Base-by-base conservation (phyloP, 2,888 invertebrate genomes). In the Limnephilus auricula region DNA sequence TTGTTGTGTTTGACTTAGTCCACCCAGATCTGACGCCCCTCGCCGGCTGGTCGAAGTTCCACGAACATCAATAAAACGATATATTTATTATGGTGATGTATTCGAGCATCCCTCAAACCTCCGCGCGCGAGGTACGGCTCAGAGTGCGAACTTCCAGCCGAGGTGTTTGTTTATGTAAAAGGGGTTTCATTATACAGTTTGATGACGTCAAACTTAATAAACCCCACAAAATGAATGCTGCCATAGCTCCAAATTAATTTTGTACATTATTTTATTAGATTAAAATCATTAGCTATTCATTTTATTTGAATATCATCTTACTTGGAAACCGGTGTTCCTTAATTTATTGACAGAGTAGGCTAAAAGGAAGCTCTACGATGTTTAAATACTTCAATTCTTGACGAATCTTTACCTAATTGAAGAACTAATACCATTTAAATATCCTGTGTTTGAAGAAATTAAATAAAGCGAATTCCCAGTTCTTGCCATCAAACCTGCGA, bases 41-140 rank as follows among this genome's bases (percentile, higher is more conserved):
- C 32, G 32, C 5, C 15, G 80, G 80, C 32, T 82, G 80, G 32
- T 82, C 80, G 80, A 15, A 82, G 80, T 82, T 82, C 25, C 80
- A 82, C 32, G 32, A 32, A 82, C 80, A 82, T 82, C 80, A 82
- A 82, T 82, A 31, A 82, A 82, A 34, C 80, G 80, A 82, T 82
- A 82, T 32, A 82, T 82, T 82, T 82, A 82, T 82, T 82, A 82
- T 82, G 80, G 80, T 82, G 80, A 82, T 82, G 80, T 82, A 82
- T 82, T 82, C 80, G 15, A 18, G 80, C 32, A 13, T 15, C 32
- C 32, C 80, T 82, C 80, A 82, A 34, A 82, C 18, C 32, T 31
- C 15, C 2, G 31, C 32, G 80, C 32, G 31, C 6, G 32, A 32
- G 31, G 6, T 13, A 31, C 80, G 6, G 32, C 32, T 31, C 15